Percentiles rank a stretch among this genome's conserved stretches.
These are phyloP conservation scores for Xestobium rufovillosum DNA, from an alignment of 2,888 invertebrate species.

Conservation along the genomic window DNA sequence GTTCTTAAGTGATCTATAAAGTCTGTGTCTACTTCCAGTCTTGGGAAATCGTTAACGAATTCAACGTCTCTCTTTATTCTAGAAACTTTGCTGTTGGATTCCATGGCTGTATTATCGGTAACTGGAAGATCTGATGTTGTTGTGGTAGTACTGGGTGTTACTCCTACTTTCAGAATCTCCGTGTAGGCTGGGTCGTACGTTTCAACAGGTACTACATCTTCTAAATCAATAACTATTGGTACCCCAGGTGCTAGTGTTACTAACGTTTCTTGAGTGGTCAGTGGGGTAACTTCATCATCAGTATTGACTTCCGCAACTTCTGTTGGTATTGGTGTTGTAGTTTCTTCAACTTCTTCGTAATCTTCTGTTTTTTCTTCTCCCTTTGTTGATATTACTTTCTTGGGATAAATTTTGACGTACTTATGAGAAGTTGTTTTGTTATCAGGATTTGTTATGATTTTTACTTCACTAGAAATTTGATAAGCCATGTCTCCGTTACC, in stretches of 20 bases:
- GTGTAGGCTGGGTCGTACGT: conserved; percentile 4
- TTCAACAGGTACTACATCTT: conserved; percentile 10
- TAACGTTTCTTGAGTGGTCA: conserved; percentile 2
- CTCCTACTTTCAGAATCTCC: conserved; percentile 18
- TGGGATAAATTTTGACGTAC: conserved; percentile 33
- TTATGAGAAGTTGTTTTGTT: conserved; percentile 29
- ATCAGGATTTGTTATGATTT: conserved; percentile 30
- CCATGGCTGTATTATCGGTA: conserved; percentile 3
- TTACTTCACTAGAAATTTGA: conserved; percentile 34
- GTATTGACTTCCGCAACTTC: not conserved
- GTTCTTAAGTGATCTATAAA: conserved; percentile 31
- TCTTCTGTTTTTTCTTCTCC: conserved; percentile 5
- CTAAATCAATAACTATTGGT: not conserved
- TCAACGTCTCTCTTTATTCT: conserved; percentile 20
- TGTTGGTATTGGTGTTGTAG: not conserved
- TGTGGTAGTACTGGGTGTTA: conserved; percentile 20
- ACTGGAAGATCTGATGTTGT: conserved; percentile 17
- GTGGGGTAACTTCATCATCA: conserved; percentile 2
- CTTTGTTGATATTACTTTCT: conserved; percentile 13
- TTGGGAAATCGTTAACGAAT: conserved; percentile 27
- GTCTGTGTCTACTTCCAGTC: conserved; percentile 29
- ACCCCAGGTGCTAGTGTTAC: no score
- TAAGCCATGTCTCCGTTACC: conserved; percentile 30
- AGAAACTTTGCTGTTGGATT: conserved; percentile 13
- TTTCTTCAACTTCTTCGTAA: conserved; percentile 10